phyloP scores from a whole-genome alignment of 2,113 vertebrate genomes.

The Pteronura brasiliensis region DNA sequence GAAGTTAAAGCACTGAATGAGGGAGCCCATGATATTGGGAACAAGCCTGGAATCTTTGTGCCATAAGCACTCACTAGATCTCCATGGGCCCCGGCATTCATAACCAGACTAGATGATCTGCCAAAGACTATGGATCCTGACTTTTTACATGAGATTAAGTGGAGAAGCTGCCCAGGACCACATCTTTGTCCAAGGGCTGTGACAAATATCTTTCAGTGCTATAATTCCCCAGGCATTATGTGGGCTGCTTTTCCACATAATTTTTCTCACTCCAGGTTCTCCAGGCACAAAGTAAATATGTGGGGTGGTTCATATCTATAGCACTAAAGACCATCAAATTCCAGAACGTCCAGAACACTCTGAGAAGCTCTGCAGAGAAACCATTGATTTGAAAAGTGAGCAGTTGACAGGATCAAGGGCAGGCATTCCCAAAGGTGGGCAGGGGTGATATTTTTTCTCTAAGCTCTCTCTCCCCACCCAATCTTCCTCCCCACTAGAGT shows the following conservation, averaged over 20 bases:
- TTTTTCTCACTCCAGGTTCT: neutral
- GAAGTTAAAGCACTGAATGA: neutral
- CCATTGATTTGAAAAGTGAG: constrained; percentile 18
- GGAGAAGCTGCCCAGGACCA: neutral
- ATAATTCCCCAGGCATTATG: neutral
- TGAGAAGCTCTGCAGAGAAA: neutral
- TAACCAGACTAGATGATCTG: neutral
- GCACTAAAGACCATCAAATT: constrained; percentile 17
- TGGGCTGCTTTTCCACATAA: neutral
- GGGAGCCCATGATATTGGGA: neutral
- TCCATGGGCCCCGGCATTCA: neutral
- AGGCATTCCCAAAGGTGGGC: neutral
- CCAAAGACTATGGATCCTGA: neutral
- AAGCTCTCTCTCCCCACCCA: neutral
- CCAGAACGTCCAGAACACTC: constrained; percentile 17
- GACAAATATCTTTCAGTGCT: neutral
- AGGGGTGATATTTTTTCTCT: neutral
- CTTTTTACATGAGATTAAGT: neutral
- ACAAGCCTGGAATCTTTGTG: neutral
- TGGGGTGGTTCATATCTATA: constrained; percentile 29
- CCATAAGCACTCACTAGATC: neutral
- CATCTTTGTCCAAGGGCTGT: neutral
- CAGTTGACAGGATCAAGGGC: neutral
- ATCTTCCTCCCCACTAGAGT: neutral
- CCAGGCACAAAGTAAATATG: neutral